A percentile compares a stretch with the other conserved stretches of the same genome.
phyloP scores from a whole-genome alignment of 2,797 vertebrate species.

The Pteronotus mesoamericanus region DNA sequence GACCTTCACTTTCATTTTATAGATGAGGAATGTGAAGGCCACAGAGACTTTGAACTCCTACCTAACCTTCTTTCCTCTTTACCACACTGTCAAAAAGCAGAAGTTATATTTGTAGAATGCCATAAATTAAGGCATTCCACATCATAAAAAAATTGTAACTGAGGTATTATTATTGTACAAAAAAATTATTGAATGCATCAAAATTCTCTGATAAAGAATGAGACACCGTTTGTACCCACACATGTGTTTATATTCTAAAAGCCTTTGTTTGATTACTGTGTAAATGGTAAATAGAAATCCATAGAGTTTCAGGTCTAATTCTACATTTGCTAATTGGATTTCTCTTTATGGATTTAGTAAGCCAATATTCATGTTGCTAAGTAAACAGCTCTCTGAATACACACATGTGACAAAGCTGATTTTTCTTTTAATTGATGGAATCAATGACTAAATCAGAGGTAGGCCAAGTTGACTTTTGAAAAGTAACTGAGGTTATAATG shows the following conservation, averaged over 20 bases:
- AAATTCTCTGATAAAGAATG: not conserved
- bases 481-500: constrained; percentile 47
- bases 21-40: not conserved
- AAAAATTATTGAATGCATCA: not conserved
- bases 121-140: not conserved
- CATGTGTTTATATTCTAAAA: not conserved
- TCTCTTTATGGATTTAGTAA: constrained; percentile 39
- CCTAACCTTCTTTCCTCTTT: not conserved
- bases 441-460: constrained; percentile 50
- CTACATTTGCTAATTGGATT: constrained; percentile 48
- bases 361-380: constrained; percentile 51
- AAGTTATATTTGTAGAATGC: not conserved
- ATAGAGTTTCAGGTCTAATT: constrained; percentile 34
- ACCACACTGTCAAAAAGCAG: not conserved
- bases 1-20: not conserved
- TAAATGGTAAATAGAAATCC: constrained; percentile 39
- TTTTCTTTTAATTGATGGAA: constrained; percentile 13
- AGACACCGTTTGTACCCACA: not conserved
- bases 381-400: constrained; percentile 16
- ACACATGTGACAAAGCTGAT: not conserved
- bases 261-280: not conserved
- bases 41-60: not conserved
- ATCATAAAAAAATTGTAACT: not conserved
- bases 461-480: constrained; percentile 24
- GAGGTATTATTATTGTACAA: not conserved